Percentiles rank a stretch among this genome's conserved stretches.
These are phyloP conservation scores for Stegodyphus dumicola DNA, from an alignment of 1,140 invertebrate species.

Conservation along the genomic window DNA sequence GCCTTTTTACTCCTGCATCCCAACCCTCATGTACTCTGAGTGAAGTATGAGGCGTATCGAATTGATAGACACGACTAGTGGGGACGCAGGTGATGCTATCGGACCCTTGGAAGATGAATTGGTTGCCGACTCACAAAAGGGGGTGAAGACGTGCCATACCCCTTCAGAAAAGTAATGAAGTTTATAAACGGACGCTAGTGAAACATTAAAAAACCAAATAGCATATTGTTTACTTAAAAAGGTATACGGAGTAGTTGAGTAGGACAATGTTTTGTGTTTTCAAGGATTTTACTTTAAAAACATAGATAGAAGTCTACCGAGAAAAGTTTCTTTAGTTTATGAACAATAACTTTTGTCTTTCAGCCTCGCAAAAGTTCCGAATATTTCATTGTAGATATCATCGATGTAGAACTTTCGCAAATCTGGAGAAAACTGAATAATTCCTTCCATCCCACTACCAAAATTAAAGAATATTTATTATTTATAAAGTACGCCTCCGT, in stretches of 20 bases:
- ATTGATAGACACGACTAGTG: conserved; percentile 27
- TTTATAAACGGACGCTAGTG: neutral
- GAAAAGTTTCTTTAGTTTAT: no score
- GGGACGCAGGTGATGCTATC: conserved; percentile 1
- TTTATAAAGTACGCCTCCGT: no score
- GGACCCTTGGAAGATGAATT: conserved; percentile 6
- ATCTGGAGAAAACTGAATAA: no score
- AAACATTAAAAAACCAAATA: neutral
- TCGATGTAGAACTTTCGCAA: no score
- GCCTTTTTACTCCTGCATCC: no score
- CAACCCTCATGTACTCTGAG: neutral
- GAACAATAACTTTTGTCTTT: no score
- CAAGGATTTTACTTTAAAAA: no score
- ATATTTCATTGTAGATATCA: no score
- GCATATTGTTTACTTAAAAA: neutral
- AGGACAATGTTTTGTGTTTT: neutral
- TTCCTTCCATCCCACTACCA: no score
- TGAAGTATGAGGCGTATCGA: conserved; percentile 46
- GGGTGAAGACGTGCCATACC: neutral
- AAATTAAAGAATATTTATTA: no score
- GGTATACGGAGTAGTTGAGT: neutral
- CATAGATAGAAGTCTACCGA: no score
- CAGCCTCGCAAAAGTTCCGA: no score
- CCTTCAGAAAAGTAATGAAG: neutral
- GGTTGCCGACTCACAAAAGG: neutral